Conservation (phyloP, 2,113 vertebrate species). For the Phrynosoma blainvillii region DNA sequence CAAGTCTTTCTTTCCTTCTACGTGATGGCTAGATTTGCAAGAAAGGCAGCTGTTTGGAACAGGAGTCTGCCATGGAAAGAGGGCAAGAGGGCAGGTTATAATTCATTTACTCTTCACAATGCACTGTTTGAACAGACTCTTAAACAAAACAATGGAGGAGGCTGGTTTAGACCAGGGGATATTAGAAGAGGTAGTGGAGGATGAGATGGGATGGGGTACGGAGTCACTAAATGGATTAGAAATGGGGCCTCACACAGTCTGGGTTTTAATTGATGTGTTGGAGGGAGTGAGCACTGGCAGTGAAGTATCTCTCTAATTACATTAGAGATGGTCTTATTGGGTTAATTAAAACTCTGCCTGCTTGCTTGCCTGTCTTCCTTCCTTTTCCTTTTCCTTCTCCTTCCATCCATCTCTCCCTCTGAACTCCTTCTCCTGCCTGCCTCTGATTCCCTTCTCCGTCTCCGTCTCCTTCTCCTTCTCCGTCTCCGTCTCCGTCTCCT, state of each 20-base stretch:
- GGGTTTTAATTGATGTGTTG: conserved; percentile 64
- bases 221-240: conserved; percentile 70
- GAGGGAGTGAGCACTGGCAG: conserved; percentile 22
- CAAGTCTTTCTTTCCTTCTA: conserved; percentile 46
- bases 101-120: conserved; percentile 90
- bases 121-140: conserved; percentile 84
- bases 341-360: conserved; percentile 73
- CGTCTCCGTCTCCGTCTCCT: no score
- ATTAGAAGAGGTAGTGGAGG: conserved; percentile 27
- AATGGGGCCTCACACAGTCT: conserved; percentile 66
- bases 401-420: not conserved
- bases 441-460: no score
- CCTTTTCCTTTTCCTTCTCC: not conserved
- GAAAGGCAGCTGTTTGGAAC: conserved; percentile 83
- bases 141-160: conserved; percentile 76
- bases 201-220: not conserved
- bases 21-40: conserved; percentile 53
- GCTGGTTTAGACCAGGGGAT: conserved; percentile 62
- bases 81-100: conserved; percentile 83
- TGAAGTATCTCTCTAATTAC: conserved; percentile 72
- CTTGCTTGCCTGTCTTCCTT: not conserved
- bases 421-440: no score
- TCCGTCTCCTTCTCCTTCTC: no score
- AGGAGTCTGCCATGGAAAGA: conserved; percentile 72
- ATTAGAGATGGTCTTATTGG: conserved; percentile 77